phyloP scores from a whole-genome alignment of 2,113 vertebrate genomes.

The Propithecus coquereli region DNA sequence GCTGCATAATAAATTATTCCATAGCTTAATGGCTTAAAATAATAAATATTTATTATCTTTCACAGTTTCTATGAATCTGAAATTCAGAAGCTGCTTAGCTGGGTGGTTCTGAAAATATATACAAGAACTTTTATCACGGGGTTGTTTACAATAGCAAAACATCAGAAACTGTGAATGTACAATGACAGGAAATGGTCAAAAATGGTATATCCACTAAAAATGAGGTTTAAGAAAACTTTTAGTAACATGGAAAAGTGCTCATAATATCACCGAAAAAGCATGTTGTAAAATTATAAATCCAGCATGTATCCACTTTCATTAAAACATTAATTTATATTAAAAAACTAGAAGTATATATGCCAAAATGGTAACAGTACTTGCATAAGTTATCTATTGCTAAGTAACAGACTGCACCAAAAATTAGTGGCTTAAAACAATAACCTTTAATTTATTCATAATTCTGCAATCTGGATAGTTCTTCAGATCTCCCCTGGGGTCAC shows the following conservation, averaged over 20 bases:
- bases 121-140: constrained; percentile 1
- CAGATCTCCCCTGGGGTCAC: background rate
- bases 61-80: background rate
- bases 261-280: background rate
- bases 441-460: background rate
- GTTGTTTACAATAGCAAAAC: constrained; percentile 39
- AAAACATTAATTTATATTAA: constrained; percentile 26
- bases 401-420: background rate
- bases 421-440: background rate
- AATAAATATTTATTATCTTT: constrained; percentile 44
- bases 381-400: background rate
- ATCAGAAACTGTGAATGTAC: background rate
- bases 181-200: background rate
- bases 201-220: background rate
- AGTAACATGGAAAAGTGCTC: background rate
- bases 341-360: background rate
- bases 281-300: background rate
- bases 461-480: background rate
- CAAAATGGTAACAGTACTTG: background rate
- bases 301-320: constrained; percentile 31
- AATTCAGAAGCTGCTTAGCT: constrained; percentile 9
- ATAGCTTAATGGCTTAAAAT: constrained; percentile 39
- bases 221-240: background rate
- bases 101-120: background rate
- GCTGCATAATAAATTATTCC: constrained; percentile 13